These are phyloP conservation scores for Embidobia sp. DNA, from an alignment of 2,888 invertebrate genomes.

Conservation along the genomic window DNA sequence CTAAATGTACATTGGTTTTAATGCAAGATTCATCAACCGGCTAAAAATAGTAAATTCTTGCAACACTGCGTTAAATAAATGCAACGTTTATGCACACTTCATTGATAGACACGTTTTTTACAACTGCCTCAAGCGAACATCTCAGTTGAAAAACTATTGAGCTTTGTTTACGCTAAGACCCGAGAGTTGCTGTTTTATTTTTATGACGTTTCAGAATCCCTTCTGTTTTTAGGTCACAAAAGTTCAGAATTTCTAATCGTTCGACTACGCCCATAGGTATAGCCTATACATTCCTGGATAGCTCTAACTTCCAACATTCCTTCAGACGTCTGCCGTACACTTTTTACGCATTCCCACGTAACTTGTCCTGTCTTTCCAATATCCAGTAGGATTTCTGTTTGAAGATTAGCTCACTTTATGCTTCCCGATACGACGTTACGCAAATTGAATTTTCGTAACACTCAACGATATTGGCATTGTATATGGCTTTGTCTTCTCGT, in stretches of 20 bases:
- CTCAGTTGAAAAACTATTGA: not conserved
- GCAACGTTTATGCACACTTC: conserved; percentile 9
- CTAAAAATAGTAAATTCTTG: conserved; percentile 28
- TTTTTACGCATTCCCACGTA: conserved; percentile 18
- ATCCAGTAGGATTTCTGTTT: not conserved
- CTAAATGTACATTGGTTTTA: conserved; percentile 33
- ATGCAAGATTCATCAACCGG: conserved; percentile 42
- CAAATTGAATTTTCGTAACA: not conserved
- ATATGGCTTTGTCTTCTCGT: not conserved
- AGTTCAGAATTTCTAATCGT: no score
- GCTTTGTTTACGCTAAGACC: no score
- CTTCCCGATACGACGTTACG: not conserved
- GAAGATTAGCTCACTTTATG: no score
- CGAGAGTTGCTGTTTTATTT: no score
- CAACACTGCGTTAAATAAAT: conserved; percentile 3
- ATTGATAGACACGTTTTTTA: conserved; percentile 14
- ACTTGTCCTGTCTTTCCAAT: no score
- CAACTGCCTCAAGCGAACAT: not conserved
- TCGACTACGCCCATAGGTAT: no score
- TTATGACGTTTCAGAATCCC: no score
- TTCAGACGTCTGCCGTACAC: conserved; percentile 3
- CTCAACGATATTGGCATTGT: not conserved
- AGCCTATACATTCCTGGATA: no score
- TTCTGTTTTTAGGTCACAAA: no score
- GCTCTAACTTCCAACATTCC: conserved; percentile 24